Evolutionary conservation across 2,797 vertebrate genomes (phyloP).

Genomic region (Hirundo rustica): DNA sequence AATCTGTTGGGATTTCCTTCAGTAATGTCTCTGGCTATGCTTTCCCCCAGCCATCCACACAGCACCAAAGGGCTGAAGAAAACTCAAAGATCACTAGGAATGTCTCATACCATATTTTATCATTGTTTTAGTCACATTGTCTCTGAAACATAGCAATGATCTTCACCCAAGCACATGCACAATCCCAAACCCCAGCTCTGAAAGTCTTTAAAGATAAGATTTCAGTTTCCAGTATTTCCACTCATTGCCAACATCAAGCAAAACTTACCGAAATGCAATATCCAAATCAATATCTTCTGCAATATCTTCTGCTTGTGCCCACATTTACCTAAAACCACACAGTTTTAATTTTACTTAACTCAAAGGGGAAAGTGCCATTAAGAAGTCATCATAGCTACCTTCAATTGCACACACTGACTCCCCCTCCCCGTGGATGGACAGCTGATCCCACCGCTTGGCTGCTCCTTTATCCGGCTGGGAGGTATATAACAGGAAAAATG

Average conservation of each 20-base stretch:
- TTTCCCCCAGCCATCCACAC: not conserved
- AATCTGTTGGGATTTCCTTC: not conserved
- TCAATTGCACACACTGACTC: not conserved
- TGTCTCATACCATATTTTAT: not conserved
- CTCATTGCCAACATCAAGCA: not conserved
- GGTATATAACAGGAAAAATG: not conserved
- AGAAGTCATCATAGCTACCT: not conserved
- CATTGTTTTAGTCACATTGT: not conserved
- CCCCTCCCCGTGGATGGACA: not conserved
- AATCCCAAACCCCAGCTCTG: not conserved
- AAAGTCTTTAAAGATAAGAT: not conserved
- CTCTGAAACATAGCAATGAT: not conserved
- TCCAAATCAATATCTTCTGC: not conserved
- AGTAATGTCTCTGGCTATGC: not conserved
- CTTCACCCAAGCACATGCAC: not conserved
- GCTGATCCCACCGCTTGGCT: not conserved
- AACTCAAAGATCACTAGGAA: not conserved
- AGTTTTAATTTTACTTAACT: not conserved
- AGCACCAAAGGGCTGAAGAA: not conserved
- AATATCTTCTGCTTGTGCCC: not conserved
- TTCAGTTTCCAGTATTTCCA: not conserved
- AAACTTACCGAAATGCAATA: not conserved
- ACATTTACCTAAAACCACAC: not conserved
- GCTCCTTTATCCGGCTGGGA: not conserved
- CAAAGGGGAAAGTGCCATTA: not conserved